These are phyloP conservation scores for Manduca sexta DNA, from an alignment of 1,140 invertebrate species.

Conservation along the genomic window DNA sequence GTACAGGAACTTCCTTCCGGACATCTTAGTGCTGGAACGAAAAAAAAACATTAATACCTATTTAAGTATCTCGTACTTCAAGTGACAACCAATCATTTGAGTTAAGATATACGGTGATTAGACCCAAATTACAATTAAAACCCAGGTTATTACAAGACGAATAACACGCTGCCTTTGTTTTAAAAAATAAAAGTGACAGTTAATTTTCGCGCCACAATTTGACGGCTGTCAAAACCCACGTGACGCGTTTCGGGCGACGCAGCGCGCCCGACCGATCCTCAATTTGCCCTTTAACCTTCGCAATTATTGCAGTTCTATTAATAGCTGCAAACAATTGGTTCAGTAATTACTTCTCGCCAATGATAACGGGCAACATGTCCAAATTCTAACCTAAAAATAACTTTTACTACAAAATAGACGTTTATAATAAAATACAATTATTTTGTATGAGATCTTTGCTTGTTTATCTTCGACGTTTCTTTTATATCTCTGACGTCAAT, in stretches of 20 bases:
- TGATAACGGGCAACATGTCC: not conserved
- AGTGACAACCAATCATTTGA: no score
- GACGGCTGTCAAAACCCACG: conserved; percentile 29
- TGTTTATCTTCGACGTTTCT: no score
- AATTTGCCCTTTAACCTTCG: conserved; percentile 54
- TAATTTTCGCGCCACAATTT: conserved; percentile 17
- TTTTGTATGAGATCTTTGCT: no score
- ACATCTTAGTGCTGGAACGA: conserved; percentile 19
- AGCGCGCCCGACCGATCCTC: conserved; percentile 28
- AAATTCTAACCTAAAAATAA: not conserved
- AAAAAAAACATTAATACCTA: conserved; percentile 4
- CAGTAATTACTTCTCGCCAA: conserved; percentile 3
- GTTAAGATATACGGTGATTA: no score
- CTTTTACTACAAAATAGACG: no score
- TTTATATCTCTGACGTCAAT: no score
- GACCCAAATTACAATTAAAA: no score
- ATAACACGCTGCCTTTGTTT: no score
- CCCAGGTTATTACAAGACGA: no score
- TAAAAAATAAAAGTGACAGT: conserved; percentile 6
- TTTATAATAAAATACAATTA: no score
- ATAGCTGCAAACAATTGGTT: conserved; percentile 54
- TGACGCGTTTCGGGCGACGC: conserved; percentile 25
- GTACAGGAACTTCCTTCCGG: not conserved
- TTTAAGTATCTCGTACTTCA: no score
- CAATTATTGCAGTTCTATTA: conserved; percentile 68